These are phyloP conservation scores for Diaperis boleti DNA, from an alignment of 2,888 invertebrate genomes.

Conservation along the genomic window DNA sequence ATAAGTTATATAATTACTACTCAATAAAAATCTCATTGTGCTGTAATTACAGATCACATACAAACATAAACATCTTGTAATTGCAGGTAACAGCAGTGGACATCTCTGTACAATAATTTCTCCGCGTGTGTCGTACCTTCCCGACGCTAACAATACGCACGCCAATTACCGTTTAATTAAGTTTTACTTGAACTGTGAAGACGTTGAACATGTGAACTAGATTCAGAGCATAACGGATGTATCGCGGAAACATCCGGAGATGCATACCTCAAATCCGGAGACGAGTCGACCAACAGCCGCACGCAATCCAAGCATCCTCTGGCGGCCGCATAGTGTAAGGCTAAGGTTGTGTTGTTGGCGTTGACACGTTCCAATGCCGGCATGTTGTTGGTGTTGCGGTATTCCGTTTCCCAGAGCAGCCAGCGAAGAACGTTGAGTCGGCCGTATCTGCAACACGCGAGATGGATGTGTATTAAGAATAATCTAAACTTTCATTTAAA, in stretches of 20 bases:
- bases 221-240: slow-evolving; percentile 30
- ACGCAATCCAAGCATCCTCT: slow-evolving; percentile 89
- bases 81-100: slow-evolving; percentile 4
- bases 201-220: slow-evolving; percentile 2
- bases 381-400: slow-evolving; percentile 62
- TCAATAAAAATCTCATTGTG: slow-evolving; percentile 11
- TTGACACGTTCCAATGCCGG: slow-evolving; percentile 69
- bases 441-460: slow-evolving; percentile 68
- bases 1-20: slow-evolving; percentile 7
- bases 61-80: slow-evolving; percentile 14
- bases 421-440: slow-evolving; percentile 71
- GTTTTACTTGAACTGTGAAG: slow-evolving; percentile 9
- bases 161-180: slow-evolving; percentile 2
- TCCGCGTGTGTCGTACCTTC: background rate
- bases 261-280: slow-evolving; percentile 81
- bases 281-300: slow-evolving; percentile 81
- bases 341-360: slow-evolving; percentile 79
- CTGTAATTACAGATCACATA: slow-evolving; percentile 10
- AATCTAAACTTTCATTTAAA: too few relatives aligned
- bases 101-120: slow-evolving; percentile 2
- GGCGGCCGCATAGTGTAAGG: slow-evolving; percentile 89
- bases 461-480: background rate
- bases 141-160: background rate
- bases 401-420: slow-evolving; percentile 70
- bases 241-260: slow-evolving; percentile 34